Evolutionary conservation across 2,797 vertebrate genomes (phyloP).

Genomic region (Alcedo atthis): DNA sequence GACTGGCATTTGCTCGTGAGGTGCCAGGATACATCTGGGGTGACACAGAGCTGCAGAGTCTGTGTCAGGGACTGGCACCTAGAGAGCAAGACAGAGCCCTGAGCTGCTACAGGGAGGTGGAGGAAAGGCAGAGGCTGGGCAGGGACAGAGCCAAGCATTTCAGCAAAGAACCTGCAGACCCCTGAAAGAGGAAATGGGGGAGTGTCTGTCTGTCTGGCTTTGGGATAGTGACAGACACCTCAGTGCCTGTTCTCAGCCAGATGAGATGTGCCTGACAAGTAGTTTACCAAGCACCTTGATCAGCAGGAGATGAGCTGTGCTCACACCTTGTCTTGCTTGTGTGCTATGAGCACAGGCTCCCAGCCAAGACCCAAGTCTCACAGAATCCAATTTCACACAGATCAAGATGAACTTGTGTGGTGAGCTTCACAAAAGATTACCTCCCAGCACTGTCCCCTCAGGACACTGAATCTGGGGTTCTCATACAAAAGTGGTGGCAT

Average conservation of each 20-base stretch:
- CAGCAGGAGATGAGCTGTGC: neutral
- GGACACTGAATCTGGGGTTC: neutral
- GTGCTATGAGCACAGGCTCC: accelerated
- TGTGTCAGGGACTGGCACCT: neutral
- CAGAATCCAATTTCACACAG: neutral
- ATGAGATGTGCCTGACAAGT: neutral
- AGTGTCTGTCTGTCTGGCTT: neutral
- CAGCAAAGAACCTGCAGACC: neutral
- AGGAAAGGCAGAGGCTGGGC: neutral
- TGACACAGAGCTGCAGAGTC: neutral
- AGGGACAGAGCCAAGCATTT: too few relatives aligned
- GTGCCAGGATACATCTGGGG: too few relatives aligned
- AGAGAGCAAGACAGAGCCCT: neutral
- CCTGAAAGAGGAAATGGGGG: neutral
- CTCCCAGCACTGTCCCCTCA: neutral
- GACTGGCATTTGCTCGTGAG: neutral
- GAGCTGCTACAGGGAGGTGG: neutral
- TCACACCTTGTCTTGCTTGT: accelerated
- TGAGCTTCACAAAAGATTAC: neutral
- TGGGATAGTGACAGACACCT: neutral
- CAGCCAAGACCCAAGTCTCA: neutral
- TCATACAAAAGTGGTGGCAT: neutral
- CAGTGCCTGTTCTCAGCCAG: neutral
- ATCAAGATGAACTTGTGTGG: neutral
- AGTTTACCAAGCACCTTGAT: too few relatives aligned